These are phyloP conservation scores for Ochotona princeps DNA, from an alignment of 2,113 vertebrate genomes.

Conservation along the genomic window DNA sequence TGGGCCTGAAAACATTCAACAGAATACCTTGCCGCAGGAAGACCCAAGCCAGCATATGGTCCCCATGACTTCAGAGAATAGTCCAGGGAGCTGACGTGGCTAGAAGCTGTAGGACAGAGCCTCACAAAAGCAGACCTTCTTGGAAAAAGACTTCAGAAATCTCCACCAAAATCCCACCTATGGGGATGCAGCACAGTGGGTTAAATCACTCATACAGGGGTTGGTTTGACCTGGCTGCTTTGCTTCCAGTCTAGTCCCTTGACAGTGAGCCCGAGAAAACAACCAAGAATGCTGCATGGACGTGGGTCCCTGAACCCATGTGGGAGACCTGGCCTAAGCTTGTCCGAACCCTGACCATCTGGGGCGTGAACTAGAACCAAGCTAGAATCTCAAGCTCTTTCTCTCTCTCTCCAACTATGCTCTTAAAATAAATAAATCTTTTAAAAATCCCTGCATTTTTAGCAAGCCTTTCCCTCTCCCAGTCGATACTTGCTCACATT, in stretches of 20 bases:
- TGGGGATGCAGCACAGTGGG: too few species aligned
- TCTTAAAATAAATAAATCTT: background rate
- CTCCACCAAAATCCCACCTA: background rate
- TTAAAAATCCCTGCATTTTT: constrained; percentile 5
- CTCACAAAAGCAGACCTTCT: constrained; percentile 31
- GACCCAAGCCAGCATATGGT: background rate
- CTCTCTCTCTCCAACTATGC: too few species aligned
- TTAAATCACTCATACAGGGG: too few species aligned
- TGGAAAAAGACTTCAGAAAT: constrained; percentile 26
- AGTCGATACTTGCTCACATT: background rate
- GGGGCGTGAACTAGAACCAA: too few species aligned
- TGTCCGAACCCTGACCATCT: too few species aligned
- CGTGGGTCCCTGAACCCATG: too few species aligned
- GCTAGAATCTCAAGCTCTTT: too few species aligned
- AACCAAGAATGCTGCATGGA: too few species aligned
- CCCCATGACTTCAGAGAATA: background rate
- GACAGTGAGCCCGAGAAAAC: too few species aligned
- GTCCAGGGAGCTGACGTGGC: background rate
- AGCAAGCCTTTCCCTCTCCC: background rate
- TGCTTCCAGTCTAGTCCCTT: too few species aligned
- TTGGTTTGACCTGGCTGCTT: too few species aligned
- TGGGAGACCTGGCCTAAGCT: too few species aligned
- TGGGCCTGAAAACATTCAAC: background rate
- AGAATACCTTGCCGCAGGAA: background rate
- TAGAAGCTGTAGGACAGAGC: background rate